Evolutionary conservation across 2,797 vertebrate genomes (phyloP).

Genomic region (Epinephelus malabaricus): DNA sequence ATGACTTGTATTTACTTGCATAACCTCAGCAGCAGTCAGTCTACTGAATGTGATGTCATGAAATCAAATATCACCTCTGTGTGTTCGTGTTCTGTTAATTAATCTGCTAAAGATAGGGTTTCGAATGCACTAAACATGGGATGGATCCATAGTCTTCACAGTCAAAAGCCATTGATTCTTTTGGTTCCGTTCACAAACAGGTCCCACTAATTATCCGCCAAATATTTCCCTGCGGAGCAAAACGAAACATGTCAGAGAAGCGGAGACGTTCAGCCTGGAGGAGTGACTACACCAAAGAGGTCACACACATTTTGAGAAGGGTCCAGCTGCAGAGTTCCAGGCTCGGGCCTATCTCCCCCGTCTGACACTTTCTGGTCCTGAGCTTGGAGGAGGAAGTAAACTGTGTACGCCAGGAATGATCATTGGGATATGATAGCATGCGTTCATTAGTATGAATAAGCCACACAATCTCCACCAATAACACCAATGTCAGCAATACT

Average conservation of each 20-base stretch:
- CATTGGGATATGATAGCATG: too few species aligned
- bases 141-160: conserved; percentile 76
- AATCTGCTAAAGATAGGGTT: conserved; percentile 52
- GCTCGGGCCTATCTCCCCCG: too few species aligned
- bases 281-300: background rate
- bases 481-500: too few species aligned
- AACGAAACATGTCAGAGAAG: conserved; percentile 56
- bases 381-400: too few species aligned
- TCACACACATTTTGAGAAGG: background rate
- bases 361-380: too few species aligned
- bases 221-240: conserved; percentile 94
- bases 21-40: conserved; percentile 78
- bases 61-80: conserved; percentile 56
- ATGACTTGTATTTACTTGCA: conserved; percentile 80
- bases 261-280: background rate
- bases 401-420: too few species aligned
- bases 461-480: too few species aligned
- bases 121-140: conserved; percentile 64
- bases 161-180: conserved; percentile 73
- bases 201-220: conserved; percentile 95
- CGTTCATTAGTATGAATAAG: too few species aligned
- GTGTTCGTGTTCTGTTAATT: conserved; percentile 35
- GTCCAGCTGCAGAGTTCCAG: too few species aligned
- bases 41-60: conserved; percentile 54
- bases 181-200: conserved; percentile 58